Conservation (phyloP, 35 echinoderm and acorn worm genomes). For the Strongylocentrotus purpuratus region DNA sequence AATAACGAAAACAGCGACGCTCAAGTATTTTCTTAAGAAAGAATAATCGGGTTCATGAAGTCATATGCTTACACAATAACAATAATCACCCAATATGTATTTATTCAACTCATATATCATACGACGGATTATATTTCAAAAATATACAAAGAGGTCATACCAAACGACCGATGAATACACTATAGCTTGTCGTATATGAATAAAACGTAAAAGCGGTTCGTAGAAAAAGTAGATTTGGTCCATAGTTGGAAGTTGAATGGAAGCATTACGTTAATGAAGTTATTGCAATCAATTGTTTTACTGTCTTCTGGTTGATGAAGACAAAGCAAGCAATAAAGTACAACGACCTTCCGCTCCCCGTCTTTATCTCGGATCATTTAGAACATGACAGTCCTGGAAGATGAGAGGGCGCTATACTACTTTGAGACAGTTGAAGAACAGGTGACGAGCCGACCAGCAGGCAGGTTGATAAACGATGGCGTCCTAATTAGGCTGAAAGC, state of each 20-base stretch:
- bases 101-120: slow-evolving; percentile 8
- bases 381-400: background rate
- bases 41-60: background rate
- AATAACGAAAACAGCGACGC: background rate
- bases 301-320: background rate
- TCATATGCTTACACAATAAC: background rate
- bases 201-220: background rate
- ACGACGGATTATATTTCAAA: slow-evolving; percentile 8
- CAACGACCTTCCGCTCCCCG: background rate
- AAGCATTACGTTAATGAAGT: background rate
- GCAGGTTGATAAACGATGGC: background rate
- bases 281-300: background rate
- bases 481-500: background rate
- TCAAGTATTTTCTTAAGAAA: background rate
- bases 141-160: background rate
- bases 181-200: background rate
- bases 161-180: background rate
- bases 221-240: background rate
- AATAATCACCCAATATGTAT: background rate
- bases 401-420: background rate
- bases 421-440: background rate
- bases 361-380: background rate
- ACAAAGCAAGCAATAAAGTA: background rate
- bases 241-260: background rate
- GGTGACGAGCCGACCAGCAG: background rate